Evolutionary conservation across 2,113 vertebrate species (phyloP).

Genomic region (Otolemur garnettii): DNA sequence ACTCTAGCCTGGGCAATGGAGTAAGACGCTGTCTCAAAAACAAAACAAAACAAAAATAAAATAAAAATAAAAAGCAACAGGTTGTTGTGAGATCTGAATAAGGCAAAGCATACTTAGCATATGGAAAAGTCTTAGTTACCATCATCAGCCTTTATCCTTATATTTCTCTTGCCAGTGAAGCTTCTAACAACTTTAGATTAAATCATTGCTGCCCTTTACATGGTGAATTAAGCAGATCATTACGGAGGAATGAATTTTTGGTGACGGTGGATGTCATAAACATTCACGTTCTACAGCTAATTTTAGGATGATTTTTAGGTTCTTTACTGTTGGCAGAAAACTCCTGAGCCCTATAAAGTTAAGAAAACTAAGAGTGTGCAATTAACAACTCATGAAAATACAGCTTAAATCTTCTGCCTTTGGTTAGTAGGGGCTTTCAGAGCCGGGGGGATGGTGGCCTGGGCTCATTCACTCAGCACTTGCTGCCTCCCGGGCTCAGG

Average conservation of each 20-base stretch:
- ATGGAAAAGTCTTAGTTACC: rapidly evolving
- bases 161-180: background rate
- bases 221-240: background rate
- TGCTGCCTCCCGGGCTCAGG: background rate
- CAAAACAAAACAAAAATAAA: too few relatives aligned
- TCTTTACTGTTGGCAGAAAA: background rate
- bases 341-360: background rate
- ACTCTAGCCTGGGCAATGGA: too few relatives aligned
- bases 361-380: background rate
- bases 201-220: background rate
- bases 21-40: too few relatives aligned
- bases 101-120: rapidly evolving
- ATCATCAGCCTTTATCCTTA: background rate
- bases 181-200: rapidly evolving
- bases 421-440: background rate
- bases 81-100: background rate
- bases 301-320: background rate
- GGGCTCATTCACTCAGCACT: rapidly evolving
- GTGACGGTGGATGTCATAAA: background rate
- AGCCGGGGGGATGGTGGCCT: background rate
- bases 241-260: background rate
- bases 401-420: background rate
- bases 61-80: too few relatives aligned
- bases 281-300: background rate
- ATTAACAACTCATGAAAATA: background rate